Evolutionary conservation across 2,113 vertebrate genomes (phyloP).

Genomic region (Tauraco erythrolophus): DNA sequence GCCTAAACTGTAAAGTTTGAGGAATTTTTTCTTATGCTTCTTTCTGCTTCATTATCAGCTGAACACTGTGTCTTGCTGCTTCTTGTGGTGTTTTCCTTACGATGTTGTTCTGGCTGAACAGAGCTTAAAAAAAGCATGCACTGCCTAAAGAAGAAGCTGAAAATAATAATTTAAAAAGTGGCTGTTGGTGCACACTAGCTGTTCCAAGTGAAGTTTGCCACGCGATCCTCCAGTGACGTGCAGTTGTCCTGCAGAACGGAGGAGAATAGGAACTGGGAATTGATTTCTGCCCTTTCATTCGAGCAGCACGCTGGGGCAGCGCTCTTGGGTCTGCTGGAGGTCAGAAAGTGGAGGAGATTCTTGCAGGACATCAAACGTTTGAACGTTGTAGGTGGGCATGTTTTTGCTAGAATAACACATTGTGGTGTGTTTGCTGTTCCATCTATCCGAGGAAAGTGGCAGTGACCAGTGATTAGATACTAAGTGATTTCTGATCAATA

Average conservation of each 20-base stretch:
- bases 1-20: neutral
- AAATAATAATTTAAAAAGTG: neutral
- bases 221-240: fast-evolving
- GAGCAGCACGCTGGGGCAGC: too few species aligned
- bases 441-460: neutral
- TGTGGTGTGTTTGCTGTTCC: neutral
- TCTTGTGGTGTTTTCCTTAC: neutral
- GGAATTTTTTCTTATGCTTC: neutral
- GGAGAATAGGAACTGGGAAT: neutral
- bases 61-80: neutral
- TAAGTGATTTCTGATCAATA: neutral
- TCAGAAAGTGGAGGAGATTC: neutral
- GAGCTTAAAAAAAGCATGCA: neutral
- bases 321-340: neutral
- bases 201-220: neutral
- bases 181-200: neutral
- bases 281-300: neutral
- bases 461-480: neutral
- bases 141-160: neutral
- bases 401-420: neutral
- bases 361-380: neutral
- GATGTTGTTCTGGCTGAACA: neutral
- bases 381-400: fast-evolving
- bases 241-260: neutral
- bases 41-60: neutral